Conservation (phyloP, 2,113 vertebrate species). For the Eolophus roseicapilla region DNA sequence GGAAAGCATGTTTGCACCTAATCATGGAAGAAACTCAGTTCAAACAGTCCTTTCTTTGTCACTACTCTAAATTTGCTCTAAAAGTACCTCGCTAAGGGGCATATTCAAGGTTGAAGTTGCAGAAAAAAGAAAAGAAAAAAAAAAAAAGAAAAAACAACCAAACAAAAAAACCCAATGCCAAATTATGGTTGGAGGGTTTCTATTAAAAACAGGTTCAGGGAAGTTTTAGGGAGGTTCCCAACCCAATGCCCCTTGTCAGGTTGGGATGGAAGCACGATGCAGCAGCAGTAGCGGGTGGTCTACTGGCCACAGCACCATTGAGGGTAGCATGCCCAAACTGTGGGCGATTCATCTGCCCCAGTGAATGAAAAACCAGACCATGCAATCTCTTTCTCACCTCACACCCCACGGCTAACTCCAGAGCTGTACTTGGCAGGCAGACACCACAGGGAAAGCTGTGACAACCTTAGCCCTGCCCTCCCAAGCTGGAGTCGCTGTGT, state of each 20-base stretch:
- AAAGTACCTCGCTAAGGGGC: slow-evolving; percentile 53
- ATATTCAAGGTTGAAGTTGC: slow-evolving; percentile 44
- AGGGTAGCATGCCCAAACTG: slow-evolving; percentile 73
- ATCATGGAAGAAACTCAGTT: slow-evolving; percentile 42
- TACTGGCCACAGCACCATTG: slow-evolving; percentile 65
- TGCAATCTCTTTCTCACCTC: slow-evolving; percentile 90
- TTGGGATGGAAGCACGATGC: slow-evolving; percentile 56
- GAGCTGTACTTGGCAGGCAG: slow-evolving; percentile 88
- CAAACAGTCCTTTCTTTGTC: slow-evolving; percentile 65
- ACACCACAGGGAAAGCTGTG: slow-evolving; percentile 88
- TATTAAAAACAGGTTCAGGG: slow-evolving; percentile 72
- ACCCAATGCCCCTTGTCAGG: slow-evolving; percentile 69
- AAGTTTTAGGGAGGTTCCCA: slow-evolving; percentile 71
- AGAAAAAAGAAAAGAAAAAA: slow-evolving; percentile 38
- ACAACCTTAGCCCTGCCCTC: slow-evolving; percentile 86
- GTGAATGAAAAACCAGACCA: slow-evolving; percentile 83
- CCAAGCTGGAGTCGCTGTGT: slow-evolving; percentile 89
- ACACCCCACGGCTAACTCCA: slow-evolving; percentile 88
- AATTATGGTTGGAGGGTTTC: slow-evolving; percentile 51
- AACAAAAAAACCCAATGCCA: slow-evolving; percentile 12
- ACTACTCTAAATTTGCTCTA: slow-evolving; percentile 71
- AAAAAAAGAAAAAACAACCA: background rate
- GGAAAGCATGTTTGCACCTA: slow-evolving; percentile 67
- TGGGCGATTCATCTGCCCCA: slow-evolving; percentile 75
- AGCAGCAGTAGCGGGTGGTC: slow-evolving; percentile 66